Evolutionary conservation across 2,797 vertebrate species (phyloP), one percentile per base, ranked within the genome.

Genomic region (Prunella strophiata): DNA sequence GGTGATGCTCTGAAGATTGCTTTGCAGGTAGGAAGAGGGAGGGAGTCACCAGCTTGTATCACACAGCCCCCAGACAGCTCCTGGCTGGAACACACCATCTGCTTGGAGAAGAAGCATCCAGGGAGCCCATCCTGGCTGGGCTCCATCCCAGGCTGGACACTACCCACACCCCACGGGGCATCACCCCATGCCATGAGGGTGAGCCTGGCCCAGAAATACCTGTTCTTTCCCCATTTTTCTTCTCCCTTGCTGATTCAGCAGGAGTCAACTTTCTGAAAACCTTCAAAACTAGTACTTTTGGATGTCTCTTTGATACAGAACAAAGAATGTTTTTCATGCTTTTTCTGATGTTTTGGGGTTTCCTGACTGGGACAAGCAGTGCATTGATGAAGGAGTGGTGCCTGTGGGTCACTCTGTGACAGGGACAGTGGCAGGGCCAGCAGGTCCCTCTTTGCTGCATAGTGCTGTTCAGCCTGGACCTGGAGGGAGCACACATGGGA

Each of bases 131-230:
- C 70, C 83, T 70, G 88, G 36, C 54, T 61, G 66, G 25, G 58
- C 75, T 75, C 42, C 61, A 23, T 66, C 62, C 40, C 40, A 6
- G 12, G 26, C n/a, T n/a, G 48, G 70, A n/a, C 48, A 19, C 3
- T 4, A 1, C 54, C n/a, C 5, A 6, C 74, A 43, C 25, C 23
- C 55, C 50, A 10, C 27, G 48, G 22, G 36, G 51, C 5, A 0
- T 47, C 3, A 2, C 42, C 67, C 68, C 0, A 0, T 50, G 50
- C 18, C 30, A 1, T 0, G 34, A 61, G 16, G 43, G 4, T n/a
- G 4, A 5, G 16, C 25, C 42, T 68, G 27, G 15, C 42, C 32
- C 88, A 88, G 29, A 88, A 88, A 62, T 20, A 45, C 5, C 27
- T 40, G 36, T 42, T 62, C 59, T 42, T 42, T 42, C 19, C 38